Evolutionary conservation across 2,888 invertebrate species (phyloP), one percentile per base, ranked within the genome.

Genomic region (Xestia xanthographa): DNA sequence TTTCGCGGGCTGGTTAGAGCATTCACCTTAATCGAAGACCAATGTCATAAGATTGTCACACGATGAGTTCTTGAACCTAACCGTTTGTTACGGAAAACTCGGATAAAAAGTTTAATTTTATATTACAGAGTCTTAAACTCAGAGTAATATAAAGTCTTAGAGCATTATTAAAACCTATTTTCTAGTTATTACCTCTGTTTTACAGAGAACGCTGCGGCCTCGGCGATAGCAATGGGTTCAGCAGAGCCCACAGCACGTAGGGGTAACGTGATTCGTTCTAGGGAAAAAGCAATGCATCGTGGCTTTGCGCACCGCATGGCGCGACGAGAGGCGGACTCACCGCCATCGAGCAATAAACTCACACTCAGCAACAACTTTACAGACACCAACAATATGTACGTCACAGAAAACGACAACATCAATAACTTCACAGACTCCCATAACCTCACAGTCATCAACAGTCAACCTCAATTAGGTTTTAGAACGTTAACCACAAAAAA

Each of bases 141-240:
- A 2, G 3, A 34, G 34, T 34, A 34, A 9, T 3, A 34, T n/a
- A n/a, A 17, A 11, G 41, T 41, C 41, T 41, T 26, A 14, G 26
- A 20, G 48, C 29, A 58, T 9, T 38, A 41, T 50, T 11, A 26
- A n/a, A 41, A 14, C 5, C n/a, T n/a, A 3, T 14, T 8, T 63
- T 38, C 3, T 50, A 41, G 0, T 29, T 53, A 29, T 20, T 50
- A 70, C 22, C 48, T 53, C 60, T 62, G 34, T 66, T 56, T 86
- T 86, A 86, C 83, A 94, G 94, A 92, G 56, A 92, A 91, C 63
- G 93, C 92, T 63, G 94, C 94, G 1, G 90, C 90, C 83, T 89
- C 92, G 0, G 92, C 93, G 0, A 92, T 92, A 9, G 91, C 90
- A 0, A 66, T 92, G 60, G 91, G 94, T 9, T 88, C 92, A 6